phyloP scores from a whole-genome alignment of 1,140 invertebrate species.

The Temnothorax longispinosus region DNA sequence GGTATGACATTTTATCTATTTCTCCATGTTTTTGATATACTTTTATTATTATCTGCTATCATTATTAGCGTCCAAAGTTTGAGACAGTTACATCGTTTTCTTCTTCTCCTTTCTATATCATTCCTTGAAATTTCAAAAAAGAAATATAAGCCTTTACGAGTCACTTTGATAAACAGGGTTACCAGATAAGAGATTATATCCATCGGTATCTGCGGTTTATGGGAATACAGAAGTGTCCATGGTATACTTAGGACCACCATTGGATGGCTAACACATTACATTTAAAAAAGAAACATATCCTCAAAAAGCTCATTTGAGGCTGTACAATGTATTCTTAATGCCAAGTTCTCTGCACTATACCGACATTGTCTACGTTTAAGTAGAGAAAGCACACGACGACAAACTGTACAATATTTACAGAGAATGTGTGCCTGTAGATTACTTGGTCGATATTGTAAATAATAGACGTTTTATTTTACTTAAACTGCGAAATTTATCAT shows the following conservation, averaged over 20 bases:
- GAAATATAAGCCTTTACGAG: neutral
- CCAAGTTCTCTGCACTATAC: slow-evolving; percentile 57
- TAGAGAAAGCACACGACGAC: slow-evolving; percentile 66
- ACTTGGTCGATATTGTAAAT: slow-evolving; percentile 70
- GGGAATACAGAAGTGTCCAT: slow-evolving; percentile 99
- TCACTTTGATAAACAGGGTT: slow-evolving; percentile 88
- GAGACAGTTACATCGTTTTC: neutral
- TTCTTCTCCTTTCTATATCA: neutral
- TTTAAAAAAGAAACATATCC: slow-evolving; percentile 62
- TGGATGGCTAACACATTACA: slow-evolving; percentile 93
- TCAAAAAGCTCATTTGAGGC: slow-evolving; percentile 42
- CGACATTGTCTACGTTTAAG: slow-evolving; percentile 69
- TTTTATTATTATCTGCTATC: neutral
- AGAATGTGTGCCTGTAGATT: slow-evolving; percentile 64
- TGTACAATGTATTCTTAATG: slow-evolving; percentile 59
- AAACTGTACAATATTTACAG: slow-evolving; percentile 63
- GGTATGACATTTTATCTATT: slow-evolving; percentile 86
- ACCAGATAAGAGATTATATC: slow-evolving; percentile 97
- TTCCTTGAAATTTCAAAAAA: neutral
- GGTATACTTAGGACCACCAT: slow-evolving; percentile 98
- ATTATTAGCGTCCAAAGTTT: slow-evolving; percentile 36
- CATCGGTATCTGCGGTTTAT: slow-evolving; percentile 98
- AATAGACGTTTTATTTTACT: slow-evolving; percentile 65
- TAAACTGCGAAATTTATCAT: slow-evolving; percentile 14
- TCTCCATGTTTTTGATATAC: neutral